phyloP scores from a whole-genome alignment of 53 echinoderm and acorn worm genomes.

The Echinometra lucunter region DNA sequence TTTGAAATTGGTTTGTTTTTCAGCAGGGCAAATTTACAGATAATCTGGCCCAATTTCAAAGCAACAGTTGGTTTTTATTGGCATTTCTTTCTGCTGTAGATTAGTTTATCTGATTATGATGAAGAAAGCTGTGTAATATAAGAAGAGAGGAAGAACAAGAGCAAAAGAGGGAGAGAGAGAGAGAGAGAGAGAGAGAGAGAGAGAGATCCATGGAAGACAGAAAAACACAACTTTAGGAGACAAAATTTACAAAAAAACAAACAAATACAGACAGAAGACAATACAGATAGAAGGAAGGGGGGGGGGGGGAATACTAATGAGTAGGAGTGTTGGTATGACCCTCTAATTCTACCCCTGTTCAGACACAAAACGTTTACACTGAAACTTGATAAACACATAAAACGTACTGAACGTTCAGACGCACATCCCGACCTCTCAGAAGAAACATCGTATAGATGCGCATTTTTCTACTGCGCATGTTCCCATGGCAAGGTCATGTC shows the following conservation, averaged over 20 bases:
- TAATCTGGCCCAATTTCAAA: background rate
- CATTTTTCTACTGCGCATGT: too few relatives aligned
- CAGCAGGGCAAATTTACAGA: background rate
- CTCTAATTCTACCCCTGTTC: too few relatives aligned
- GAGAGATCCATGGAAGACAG: background rate
- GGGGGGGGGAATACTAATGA: background rate
- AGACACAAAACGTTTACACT: too few relatives aligned
- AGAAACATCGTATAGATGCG: too few relatives aligned
- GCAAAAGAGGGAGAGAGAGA: background rate
- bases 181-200: background rate
- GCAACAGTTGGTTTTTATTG: slow-evolving; percentile 10
- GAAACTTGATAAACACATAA: too few relatives aligned
- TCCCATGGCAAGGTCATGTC: too few relatives aligned
- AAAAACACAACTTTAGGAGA: too few relatives aligned
- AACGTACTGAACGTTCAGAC: too few relatives aligned
- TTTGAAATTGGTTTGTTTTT: slow-evolving; percentile 8
- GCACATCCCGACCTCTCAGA: too few relatives aligned
- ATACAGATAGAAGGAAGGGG: background rate
- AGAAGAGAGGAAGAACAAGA: background rate
- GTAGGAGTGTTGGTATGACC: background rate
- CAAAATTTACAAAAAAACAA: too few relatives aligned
- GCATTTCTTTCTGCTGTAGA: background rate
- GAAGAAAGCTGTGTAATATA: background rate
- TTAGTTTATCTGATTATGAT: background rate
- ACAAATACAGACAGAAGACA: too few relatives aligned